Conservation (phyloP, 2,888 invertebrate genomes). For the Tenthredo notha region DNA sequence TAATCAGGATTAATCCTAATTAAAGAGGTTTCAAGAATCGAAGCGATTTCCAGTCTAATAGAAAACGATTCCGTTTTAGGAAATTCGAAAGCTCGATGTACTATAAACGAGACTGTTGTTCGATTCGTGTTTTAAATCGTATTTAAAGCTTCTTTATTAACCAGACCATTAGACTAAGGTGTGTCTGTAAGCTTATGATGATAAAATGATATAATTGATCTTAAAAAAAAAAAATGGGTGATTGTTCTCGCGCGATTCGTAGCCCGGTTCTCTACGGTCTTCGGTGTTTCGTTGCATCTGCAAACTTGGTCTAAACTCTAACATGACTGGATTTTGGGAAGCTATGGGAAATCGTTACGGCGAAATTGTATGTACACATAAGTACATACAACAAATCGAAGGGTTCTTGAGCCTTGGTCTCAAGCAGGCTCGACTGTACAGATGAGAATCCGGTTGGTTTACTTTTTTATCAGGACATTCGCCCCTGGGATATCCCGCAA, state of each 20-base stretch:
- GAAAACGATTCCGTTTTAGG: slow-evolving; percentile 27
- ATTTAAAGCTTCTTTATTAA: background rate
- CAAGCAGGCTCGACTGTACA: slow-evolving; percentile 28
- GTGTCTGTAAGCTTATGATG: background rate
- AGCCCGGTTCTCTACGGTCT: background rate
- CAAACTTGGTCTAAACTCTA: background rate
- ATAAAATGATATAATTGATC: background rate
- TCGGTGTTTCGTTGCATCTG: background rate
- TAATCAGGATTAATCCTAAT: background rate
- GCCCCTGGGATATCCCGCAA: slow-evolving; percentile 36
- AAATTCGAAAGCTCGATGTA: slow-evolving; percentile 21
- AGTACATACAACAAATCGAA: slow-evolving; percentile 25
- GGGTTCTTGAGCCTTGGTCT: slow-evolving; percentile 15
- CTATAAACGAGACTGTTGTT: background rate
- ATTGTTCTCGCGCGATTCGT: background rate
- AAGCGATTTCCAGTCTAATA: slow-evolving; percentile 1
- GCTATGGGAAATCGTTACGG: slow-evolving; percentile 12
- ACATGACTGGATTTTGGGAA: background rate
- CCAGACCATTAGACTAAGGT: background rate
- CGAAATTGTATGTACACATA: background rate
- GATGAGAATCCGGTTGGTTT: slow-evolving; percentile 38
- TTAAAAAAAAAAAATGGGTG: background rate
- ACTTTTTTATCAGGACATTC: slow-evolving; percentile 26
- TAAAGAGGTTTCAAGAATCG: background rate
- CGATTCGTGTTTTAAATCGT: background rate